These are phyloP conservation scores for Gymnorhina tibicen DNA, from an alignment of 2,113 vertebrate species.

Conservation along the genomic window DNA sequence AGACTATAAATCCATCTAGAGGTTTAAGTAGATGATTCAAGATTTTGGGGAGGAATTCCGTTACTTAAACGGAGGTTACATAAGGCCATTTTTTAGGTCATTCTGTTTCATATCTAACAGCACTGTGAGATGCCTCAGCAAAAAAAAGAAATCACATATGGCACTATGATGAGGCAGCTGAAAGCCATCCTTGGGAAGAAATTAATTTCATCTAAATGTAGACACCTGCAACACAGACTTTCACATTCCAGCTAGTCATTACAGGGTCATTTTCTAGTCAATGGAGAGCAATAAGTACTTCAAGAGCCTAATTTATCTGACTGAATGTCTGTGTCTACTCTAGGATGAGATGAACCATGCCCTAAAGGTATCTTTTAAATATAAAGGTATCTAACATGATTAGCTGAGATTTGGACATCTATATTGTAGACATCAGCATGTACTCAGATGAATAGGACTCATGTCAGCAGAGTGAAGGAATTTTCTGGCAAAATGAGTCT, in stretches of 20 bases:
- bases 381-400: background rate
- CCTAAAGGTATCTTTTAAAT: constrained; percentile 11
- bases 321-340: background rate
- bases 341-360: background rate
- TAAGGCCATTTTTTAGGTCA: background rate
- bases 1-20: background rate
- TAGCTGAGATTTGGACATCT: constrained; percentile 7
- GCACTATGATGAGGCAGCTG: background rate
- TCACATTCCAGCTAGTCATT: background rate
- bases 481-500: background rate
- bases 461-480: background rate
- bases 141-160: background rate
- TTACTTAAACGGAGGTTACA: background rate
- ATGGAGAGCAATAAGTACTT: constrained; percentile 2
- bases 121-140: background rate
- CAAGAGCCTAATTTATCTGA: constrained; percentile 8
- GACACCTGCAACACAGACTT: background rate
- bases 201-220: constrained; percentile 1
- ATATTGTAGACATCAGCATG: background rate
- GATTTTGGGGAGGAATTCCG: background rate
- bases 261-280: constrained; percentile 19
- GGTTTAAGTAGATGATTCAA: background rate
- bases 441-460: background rate
- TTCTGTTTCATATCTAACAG: background rate
- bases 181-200: background rate